Base-by-base conservation (phyloP, 2,888 invertebrate species). In the Syrphus vitripennis region DNA sequence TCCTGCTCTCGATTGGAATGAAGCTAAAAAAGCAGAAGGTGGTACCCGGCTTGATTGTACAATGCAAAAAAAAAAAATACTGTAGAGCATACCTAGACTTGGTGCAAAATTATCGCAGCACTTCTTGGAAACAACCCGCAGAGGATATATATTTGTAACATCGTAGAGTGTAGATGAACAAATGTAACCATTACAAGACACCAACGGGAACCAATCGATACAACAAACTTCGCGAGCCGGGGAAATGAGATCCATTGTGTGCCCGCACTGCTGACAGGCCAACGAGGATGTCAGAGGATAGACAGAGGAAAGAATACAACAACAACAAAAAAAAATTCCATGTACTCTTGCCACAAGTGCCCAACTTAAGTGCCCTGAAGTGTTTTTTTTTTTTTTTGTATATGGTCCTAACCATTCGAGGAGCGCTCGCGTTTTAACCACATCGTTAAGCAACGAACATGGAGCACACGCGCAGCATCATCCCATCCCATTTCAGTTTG, bases 211-310 rank as follows among this genome's bases (percentile, higher is more conserved):
- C 61, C 77, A 69, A 81, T 81, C 81, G 77, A 86, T 82, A 40
- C 45, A 65, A 29, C 42, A 31, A 45, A 65, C 45, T 31, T 12
- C 63, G 75, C 74, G 40, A 70, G 78, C 26, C 63, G 12, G 59
- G 59, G 70, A 80, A 80, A 84, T 84, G 82, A 78, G 78, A 82
- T 82, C 78, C 78, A 83, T 87, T 87, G 87, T 87, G 74, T 48
- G 69, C 59, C 26, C 59, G 31, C 31, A 26, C 31, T 50, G 74
- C 83, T 77, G 86, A 86, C 81, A 86, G 65, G 59, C 69, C 55
- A 77, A 81, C 77, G 57, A 86, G 81, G 84, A 77, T 86, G 77
- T 81, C 84, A 86, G 83, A 21, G 24, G 5, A 71, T 45, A 59
- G 45, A 72, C 45, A 42, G 29, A 42, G 26, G 7, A 42, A 40